Evolutionary conservation across 2,113 vertebrate genomes (phyloP).

Genomic region (Callithrix jacchus): DNA sequence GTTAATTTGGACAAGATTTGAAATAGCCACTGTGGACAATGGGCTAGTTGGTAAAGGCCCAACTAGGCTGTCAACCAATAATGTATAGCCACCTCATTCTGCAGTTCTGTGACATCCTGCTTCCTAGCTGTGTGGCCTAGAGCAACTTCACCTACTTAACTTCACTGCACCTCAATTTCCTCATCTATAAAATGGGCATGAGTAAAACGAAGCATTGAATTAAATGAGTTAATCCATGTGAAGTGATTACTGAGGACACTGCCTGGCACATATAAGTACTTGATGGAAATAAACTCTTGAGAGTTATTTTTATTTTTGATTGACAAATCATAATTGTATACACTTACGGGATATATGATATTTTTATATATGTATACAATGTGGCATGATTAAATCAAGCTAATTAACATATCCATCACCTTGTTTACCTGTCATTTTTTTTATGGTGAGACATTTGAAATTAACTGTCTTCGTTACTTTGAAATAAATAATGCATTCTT

Average conservation of each 20-base stretch:
- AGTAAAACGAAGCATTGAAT: background rate
- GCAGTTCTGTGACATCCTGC: background rate
- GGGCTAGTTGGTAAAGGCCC: background rate
- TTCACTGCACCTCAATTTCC: background rate
- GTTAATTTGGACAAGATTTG: constrained; percentile 1
- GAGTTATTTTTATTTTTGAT: background rate
- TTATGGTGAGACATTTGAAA: background rate
- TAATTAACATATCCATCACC: background rate
- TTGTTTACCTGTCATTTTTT: background rate
- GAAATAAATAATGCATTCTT: background rate
- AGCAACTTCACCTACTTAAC: background rate
- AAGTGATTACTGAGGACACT: background rate
- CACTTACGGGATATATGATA: background rate
- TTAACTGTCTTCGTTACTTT: background rate
- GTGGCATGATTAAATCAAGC: background rate
- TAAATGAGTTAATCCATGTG: constrained; percentile 31
- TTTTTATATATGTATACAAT: background rate
- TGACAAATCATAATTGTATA: background rate
- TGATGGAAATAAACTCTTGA: background rate
- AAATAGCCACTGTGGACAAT: constrained; percentile 16
- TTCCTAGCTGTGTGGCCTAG: background rate
- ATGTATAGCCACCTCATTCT: background rate
- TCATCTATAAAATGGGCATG: background rate
- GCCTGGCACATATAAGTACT: background rate
- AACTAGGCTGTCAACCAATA: background rate